Percentiles rank a stretch among this genome's conserved stretches.
Evolutionary conservation across 2,797 vertebrate genomes (phyloP).

Genomic region (Cichlasoma orientale): DNA sequence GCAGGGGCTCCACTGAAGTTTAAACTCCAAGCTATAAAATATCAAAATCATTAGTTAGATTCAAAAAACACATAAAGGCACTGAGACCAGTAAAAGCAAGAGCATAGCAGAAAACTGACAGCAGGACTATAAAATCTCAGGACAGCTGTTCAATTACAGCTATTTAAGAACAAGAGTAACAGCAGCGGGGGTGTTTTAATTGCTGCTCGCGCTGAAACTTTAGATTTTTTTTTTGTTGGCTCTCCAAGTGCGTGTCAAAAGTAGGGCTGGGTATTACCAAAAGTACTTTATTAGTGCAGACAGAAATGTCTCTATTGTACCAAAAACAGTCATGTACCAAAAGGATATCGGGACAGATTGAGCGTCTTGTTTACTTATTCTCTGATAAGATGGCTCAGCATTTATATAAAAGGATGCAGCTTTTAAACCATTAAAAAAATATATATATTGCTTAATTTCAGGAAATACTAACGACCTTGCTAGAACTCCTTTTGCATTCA

Average conservation of each 20-base stretch:
- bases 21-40: slow-evolving; percentile 31
- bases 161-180: slow-evolving; percentile 43
- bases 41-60: slow-evolving; percentile 39
- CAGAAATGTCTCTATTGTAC: neutral
- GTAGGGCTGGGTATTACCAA: neutral
- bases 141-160: slow-evolving; percentile 40
- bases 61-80: slow-evolving; percentile 18
- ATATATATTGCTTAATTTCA: too few species aligned
- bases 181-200: slow-evolving; percentile 33
- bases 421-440: too few species aligned
- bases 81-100: neutral
- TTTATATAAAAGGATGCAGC: too few species aligned
- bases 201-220: slow-evolving; percentile 11
- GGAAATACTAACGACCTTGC: too few species aligned
- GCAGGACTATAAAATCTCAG: slow-evolving; percentile 27
- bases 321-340: neutral
- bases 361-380: neutral
- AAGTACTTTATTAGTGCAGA: neutral
- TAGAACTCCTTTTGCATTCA: neutral
- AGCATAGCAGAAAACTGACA: slow-evolving; percentile 21
- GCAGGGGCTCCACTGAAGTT: slow-evolving; percentile 25
- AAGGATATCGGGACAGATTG: neutral
- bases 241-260: slow-evolving; percentile 8
- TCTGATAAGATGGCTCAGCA: too few species aligned
- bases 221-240: neutral